Evolutionary conservation across 2,797 vertebrate species (phyloP).

Genomic region (Platyrinchus mystaceus): DNA sequence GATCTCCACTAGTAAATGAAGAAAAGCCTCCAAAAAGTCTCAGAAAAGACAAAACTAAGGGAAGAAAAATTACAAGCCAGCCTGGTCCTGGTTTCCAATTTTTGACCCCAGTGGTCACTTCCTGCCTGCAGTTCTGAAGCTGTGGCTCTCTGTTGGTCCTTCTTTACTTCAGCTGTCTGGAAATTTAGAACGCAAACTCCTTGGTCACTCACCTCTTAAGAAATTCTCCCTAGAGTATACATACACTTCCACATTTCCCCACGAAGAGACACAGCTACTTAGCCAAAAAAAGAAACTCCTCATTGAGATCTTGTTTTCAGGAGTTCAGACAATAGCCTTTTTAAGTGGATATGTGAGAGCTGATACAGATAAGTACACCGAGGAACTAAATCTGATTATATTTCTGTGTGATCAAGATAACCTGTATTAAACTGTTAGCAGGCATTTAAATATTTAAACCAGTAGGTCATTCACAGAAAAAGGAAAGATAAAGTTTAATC

Average conservation of each 20-base stretch:
- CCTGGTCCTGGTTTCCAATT: background rate
- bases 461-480: background rate
- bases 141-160: background rate
- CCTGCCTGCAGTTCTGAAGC: background rate
- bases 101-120: background rate
- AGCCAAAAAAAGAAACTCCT: conserved; percentile 19
- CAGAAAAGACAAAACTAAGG: background rate
- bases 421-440: background rate
- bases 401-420: conserved; percentile 3
- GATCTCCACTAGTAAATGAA: background rate
- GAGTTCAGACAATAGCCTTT: background rate
- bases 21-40: background rate
- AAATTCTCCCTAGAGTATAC: background rate
- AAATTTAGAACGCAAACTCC: background rate
- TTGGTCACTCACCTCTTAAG: background rate
- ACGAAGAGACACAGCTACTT: background rate
- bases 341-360: background rate
- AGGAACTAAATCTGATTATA: background rate
- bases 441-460: conserved; percentile 4
- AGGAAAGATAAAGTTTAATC: background rate
- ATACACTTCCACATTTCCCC: background rate
- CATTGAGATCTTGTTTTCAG: conserved; percentile 7
- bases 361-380: background rate
- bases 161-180: background rate
- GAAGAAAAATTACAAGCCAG: background rate